Evolutionary conservation across 1,140 invertebrate genomes (phyloP), one percentile per base, ranked within the genome.

Genomic region (Epicauta chinensis): DNA sequence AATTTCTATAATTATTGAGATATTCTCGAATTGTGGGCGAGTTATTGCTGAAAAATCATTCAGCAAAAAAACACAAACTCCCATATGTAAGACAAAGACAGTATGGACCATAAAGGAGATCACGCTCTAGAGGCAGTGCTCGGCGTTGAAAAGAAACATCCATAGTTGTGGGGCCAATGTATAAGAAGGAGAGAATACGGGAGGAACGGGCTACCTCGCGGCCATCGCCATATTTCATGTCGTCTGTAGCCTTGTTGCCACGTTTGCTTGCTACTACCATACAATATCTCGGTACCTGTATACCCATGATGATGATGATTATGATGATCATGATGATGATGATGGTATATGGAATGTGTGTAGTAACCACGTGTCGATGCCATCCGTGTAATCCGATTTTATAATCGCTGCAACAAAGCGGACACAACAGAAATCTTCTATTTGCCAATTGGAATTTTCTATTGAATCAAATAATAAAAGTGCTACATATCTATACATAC

Each of bases 211-310:
- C 58, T 60, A 59, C 55, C 64, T 65, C 44, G 62, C 61, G 62
- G 64, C 61, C 58, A 60, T 53, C 51, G 58, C 62, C 60, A 66
- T 66, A 66, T 61, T 62, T 66, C 61, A 64, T 64, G 64, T 66
- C 64, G 61, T 65, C 62, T 66, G 60, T 47, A 29, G 57, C 58
- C 39, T 38, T 23, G 63, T 65, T 65, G 63, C 63, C 63, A 62
- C 43, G 50, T 62, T 36, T 43, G 42, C 29, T 29, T 30, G 53
- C 56, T 58, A 59, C 53, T 52, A 55, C 46, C 39, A 32, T 31
- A 17, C 43, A 38, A 16, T 38, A 44, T 17, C 32, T 52, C n/a
- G 4, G 10, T 4, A 5, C 29, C 29, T n/a, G 10, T 30, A 4
- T 10, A 15, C 16, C 48, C 6, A 38, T 12, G 15, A n/a, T 5